phyloP scores from a whole-genome alignment of 2,113 vertebrate species.

The Saguinus imperator region DNA sequence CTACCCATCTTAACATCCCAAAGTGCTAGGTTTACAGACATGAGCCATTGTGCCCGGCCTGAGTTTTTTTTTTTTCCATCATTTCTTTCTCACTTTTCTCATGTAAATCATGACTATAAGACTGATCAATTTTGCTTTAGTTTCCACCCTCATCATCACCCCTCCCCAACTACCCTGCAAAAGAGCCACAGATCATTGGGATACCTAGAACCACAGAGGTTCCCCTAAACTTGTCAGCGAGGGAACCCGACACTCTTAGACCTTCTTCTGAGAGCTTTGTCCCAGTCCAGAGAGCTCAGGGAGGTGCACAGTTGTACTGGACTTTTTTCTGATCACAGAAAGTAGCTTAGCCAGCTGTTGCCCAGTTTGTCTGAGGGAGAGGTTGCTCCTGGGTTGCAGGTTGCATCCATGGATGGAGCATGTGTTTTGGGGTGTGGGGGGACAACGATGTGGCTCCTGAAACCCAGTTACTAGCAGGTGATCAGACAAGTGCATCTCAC shows the following conservation, averaged over 20 bases:
- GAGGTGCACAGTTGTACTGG: accelerated
- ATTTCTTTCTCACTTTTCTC: background rate
- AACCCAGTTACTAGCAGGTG: background rate
- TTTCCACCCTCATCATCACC: background rate
- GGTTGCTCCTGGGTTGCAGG: background rate
- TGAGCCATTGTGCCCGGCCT: too few species aligned
- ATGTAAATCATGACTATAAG: background rate
- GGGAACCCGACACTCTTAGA: background rate
- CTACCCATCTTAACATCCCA: too few species aligned
- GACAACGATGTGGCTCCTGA: background rate
- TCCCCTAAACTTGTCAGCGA: background rate
- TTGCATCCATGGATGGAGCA: too few species aligned
- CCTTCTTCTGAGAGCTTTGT: background rate
- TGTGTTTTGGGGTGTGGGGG: background rate
- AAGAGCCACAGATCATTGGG: background rate
- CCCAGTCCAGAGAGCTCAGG: background rate
- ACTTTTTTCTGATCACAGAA: background rate
- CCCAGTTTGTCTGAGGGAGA: background rate
- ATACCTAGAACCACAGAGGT: background rate
- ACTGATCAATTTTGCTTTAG: background rate
- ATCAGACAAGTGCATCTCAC: background rate
- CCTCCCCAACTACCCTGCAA: accelerated
- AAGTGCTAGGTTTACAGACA: too few species aligned
- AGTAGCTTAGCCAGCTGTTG: background rate
- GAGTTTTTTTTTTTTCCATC: too few species aligned